phyloP scores from a whole-genome alignment of 2,888 invertebrate species.

The Drosophila melanosoma region DNA sequence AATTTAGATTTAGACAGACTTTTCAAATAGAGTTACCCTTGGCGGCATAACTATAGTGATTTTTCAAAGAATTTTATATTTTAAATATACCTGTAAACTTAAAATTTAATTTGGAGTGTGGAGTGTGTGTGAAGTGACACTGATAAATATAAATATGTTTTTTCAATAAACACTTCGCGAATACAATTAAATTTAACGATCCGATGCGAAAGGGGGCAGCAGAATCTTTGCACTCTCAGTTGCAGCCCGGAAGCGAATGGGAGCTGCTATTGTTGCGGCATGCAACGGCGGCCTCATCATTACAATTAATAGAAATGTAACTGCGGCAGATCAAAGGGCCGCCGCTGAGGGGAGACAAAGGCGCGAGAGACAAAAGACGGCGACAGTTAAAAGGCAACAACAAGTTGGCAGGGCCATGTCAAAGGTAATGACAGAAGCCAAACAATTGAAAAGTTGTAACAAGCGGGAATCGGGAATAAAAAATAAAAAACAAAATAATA shows the following conservation, averaged over 20 bases:
- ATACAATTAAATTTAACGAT: conserved; percentile 51
- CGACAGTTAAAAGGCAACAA: conserved; percentile 78
- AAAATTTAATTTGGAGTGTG: neutral
- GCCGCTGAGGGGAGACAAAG: conserved; percentile 56
- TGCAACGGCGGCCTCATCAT: conserved; percentile 66
- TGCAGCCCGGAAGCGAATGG: conserved; percentile 9
- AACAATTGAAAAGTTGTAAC: conserved; percentile 81
- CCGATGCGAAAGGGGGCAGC: conserved; percentile 30
- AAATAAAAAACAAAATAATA: conserved; percentile 16
- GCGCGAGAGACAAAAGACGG: conserved; percentile 76
- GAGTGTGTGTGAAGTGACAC: fast-evolving
- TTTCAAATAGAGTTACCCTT: neutral
- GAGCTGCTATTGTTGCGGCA: conserved; percentile 51
- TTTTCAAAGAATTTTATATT: neutral
- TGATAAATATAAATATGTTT: neutral
- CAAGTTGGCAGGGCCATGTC: conserved; percentile 69
- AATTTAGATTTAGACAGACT: too few species aligned
- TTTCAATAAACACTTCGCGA: neutral
- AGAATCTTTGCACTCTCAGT: conserved; percentile 40
- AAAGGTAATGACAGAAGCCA: conserved; percentile 77
- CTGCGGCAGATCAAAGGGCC: conserved; percentile 71
- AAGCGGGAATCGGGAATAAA: conserved; percentile 35
- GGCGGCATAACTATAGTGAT: too few species aligned
- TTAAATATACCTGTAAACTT: neutral
- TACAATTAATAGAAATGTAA: conserved; percentile 77